phyloP scores from a whole-genome alignment of 2,113 vertebrate species.

The Daubentonia madagascariensis region DNA sequence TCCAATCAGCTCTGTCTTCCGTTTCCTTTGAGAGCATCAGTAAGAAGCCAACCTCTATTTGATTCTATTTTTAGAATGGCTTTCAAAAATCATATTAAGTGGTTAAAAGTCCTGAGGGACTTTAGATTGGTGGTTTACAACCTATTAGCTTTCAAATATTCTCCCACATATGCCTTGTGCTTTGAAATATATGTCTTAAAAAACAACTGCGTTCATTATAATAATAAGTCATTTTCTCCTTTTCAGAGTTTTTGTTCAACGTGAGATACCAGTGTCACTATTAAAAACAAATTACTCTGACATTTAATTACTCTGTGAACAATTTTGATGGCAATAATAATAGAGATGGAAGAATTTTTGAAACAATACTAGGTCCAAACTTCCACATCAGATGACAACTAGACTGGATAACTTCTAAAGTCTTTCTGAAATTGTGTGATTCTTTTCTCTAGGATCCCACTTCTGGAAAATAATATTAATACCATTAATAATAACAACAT shows the following conservation, averaged over 20 bases:
- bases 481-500: background rate
- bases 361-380: background rate
- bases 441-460: background rate
- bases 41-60: background rate
- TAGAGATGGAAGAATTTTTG: background rate
- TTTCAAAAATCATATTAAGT: background rate
- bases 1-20: background rate
- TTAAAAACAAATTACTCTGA: background rate
- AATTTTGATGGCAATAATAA: background rate
- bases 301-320: background rate
- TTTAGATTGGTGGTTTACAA: background rate
- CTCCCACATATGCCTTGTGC: background rate
- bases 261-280: background rate
- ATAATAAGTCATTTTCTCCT: background rate
- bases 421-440: background rate
- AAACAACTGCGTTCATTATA: background rate
- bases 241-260: background rate
- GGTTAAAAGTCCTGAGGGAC: background rate
- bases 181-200: slow-evolving; percentile 10
- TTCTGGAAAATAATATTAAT: background rate
- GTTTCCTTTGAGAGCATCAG: background rate
- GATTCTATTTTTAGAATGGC: background rate
- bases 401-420: background rate
- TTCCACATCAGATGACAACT: background rate
- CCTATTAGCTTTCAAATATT: background rate